A percentile compares a stretch with the other conserved stretches of the same genome.
These are phyloP conservation scores for Platerodrilus igneus DNA, from an alignment of 2,888 invertebrate genomes.

Conservation along the genomic window DNA sequence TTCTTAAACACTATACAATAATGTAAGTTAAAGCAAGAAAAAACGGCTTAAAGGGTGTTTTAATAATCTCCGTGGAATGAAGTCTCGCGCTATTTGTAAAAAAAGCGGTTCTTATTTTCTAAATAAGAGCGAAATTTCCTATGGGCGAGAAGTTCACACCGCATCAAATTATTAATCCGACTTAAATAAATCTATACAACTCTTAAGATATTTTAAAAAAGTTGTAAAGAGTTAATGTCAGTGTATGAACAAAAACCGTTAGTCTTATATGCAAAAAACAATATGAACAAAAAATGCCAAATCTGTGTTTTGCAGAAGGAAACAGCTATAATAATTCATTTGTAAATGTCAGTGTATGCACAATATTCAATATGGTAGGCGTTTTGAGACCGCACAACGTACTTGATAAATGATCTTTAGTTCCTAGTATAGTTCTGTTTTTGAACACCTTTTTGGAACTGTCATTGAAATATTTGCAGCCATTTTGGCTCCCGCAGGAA, in stretches of 20 bases:
- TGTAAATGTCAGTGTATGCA: slow-evolving; percentile 50
- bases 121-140: too few relatives aligned
- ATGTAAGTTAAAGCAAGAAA: too few relatives aligned
- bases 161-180: too few relatives aligned
- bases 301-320: slow-evolving; percentile 30
- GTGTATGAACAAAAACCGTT: slow-evolving; percentile 3
- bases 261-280: slow-evolving; percentile 2
- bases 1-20: too few relatives aligned
- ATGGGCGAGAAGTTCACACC: too few relatives aligned
- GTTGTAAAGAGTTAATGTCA: slow-evolving; percentile 1
- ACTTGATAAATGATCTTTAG: slow-evolving; percentile 48
- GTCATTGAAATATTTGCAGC: slow-evolving; percentile 44
- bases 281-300: slow-evolving; percentile 23
- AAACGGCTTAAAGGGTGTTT: too few relatives aligned
- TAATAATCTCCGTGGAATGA: too few relatives aligned
- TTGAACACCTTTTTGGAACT: slow-evolving; percentile 45
- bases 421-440: slow-evolving; percentile 47
- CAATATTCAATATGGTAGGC: slow-evolving; percentile 51
- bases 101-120: too few relatives aligned
- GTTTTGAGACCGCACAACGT: slow-evolving; percentile 48
- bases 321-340: slow-evolving; percentile 51
- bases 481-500: slow-evolving; percentile 36
- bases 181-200: too few relatives aligned
- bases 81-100: too few relatives aligned
- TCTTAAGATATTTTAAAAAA: too few relatives aligned